Evolutionary conservation across 2,797 vertebrate species (phyloP).

Genomic region (Phaenicophaeus curvirostris): DNA sequence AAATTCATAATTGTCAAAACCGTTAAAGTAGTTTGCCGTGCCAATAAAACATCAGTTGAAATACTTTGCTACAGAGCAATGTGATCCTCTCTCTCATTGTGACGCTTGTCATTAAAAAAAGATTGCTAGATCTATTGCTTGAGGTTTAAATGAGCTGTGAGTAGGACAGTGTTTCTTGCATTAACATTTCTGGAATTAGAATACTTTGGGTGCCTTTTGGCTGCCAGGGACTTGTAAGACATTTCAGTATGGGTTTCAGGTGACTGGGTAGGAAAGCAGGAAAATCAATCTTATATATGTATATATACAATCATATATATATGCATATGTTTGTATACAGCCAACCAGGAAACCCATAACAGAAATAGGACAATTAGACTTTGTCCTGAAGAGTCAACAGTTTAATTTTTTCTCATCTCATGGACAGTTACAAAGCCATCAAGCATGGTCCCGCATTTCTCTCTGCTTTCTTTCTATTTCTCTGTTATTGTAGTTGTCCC

Average conservation of each 20-base stretch:
- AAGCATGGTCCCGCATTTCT: neutral
- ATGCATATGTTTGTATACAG: neutral
- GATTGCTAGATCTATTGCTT: neutral
- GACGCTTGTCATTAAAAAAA: neutral
- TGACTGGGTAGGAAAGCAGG: neutral
- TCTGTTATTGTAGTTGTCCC: neutral
- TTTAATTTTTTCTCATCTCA: neutral
- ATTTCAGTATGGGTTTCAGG: neutral
- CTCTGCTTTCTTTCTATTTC: neutral
- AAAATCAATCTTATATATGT: neutral
- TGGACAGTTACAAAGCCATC: neutral
- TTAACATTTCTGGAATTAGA: neutral
- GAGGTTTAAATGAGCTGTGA: neutral
- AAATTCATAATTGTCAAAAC: conserved; percentile 10
- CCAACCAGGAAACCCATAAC: neutral
- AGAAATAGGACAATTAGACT: neutral
- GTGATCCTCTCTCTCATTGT: neutral
- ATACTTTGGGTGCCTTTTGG: neutral
- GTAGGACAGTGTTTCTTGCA: neutral
- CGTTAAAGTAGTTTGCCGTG: conserved; percentile 37
- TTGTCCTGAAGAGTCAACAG: neutral
- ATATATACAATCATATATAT: too few species aligned
- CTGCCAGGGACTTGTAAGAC: neutral
- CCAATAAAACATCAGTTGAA: neutral
- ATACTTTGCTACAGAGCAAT: neutral